Base-by-base conservation (phyloP, 1,140 invertebrate genomes). In the Drosophila gunungcola region DNA sequence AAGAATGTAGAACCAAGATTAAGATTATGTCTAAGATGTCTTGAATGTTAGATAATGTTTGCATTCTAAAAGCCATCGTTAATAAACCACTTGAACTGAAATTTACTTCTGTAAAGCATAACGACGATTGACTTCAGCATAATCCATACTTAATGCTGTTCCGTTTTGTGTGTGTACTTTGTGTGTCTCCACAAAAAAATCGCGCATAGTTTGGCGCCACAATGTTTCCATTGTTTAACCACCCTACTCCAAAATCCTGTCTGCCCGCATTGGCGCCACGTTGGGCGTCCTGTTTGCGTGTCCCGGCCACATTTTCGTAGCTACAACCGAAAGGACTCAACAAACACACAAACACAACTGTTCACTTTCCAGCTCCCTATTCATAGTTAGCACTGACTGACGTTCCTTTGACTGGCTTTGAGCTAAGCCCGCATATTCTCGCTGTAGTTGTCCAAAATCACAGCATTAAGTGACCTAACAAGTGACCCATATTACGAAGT, bases 181-280 rank as follows among this genome's bases (percentile, higher is more conserved):
- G 11, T 60, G 43, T 36, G 38, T 34, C 4, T 39, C 52, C 12
- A 36, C 29, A 42, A 29, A 52, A 68, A 39, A 51, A 49, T 57
- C 34, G 52, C 56, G 42, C 56, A 57, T 56, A 55, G 51, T 65
- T 74, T 67, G 83, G 83, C 82, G 82, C 82, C 74, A 88, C 58
- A 51, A 51, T 72, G 67, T 69, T 69, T 32, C 65, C 60, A 74
- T 53, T 76, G 48, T 53, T 53, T 34, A 29, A 25, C 52, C 52
- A 6, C 48, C 58, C 55, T 13, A 32, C 58, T 46, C 36, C 61
- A 42, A 5, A 42, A 5, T 34, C 32, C 63, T 54, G 82, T 74
- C 78, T 78, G 69, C 80, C 80, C 75, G 62, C 79, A 73, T 68
- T 88, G 83, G 83, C 83, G 83, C 83, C 83, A 76, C 73, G 45